phyloP scores from a whole-genome alignment of 2,113 vertebrate genomes.

The Axis porcinus region DNA sequence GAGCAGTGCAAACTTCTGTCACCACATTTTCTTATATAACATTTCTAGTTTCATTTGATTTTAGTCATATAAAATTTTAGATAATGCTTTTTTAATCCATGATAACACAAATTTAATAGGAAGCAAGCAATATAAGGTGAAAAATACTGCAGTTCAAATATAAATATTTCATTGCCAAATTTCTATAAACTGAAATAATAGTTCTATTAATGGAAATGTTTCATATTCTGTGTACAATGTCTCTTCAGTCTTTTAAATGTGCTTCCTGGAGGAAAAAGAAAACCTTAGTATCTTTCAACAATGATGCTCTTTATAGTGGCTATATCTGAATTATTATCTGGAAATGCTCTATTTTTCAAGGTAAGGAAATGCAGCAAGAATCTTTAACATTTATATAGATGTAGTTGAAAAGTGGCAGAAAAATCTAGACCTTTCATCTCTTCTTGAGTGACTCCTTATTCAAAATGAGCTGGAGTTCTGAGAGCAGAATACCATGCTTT shows the following conservation, averaged over 20 bases:
- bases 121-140: neutral
- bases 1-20: neutral
- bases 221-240: neutral
- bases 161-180: neutral
- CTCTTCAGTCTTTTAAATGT: neutral
- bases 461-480: neutral
- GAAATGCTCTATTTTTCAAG: neutral
- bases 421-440: neutral
- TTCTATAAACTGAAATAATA: neutral
- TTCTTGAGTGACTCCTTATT: slow-evolving; percentile 26
- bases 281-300: neutral
- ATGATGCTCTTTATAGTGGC: neutral
- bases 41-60: neutral
- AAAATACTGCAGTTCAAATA: neutral
- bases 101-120: neutral
- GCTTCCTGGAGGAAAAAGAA: neutral
- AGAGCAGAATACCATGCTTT: neutral
- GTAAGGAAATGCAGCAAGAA: neutral
- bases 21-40: neutral
- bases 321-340: neutral
- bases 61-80: neutral
- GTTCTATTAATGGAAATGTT: neutral
- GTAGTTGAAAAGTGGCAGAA: neutral
- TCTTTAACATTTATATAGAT: neutral
- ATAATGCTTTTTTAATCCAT: neutral